Evolutionary conservation across 1,140 invertebrate species (phyloP), one percentile per base, ranked within the genome.

Genomic region (Mya arenaria): DNA sequence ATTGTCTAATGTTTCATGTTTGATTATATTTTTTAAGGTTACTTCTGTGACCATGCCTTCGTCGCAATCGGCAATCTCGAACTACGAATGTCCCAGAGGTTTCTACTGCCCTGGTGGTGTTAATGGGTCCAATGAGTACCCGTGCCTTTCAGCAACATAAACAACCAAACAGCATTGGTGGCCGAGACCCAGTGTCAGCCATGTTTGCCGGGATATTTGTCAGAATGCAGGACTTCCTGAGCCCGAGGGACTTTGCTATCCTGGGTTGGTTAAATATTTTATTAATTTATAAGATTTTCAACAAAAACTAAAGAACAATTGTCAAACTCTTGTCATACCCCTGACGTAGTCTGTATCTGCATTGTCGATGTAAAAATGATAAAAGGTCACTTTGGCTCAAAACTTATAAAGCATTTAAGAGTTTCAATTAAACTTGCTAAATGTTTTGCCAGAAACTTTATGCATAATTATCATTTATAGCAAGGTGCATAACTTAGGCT

Each of bases 11-110:
- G n/a, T n/a, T n/a, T n/a, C n/a, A n/a, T n/a, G n/a, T n/a, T n/a
- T n/a, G n/a, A n/a, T n/a, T n/a, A n/a, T n/a, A n/a, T n/a, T 30
- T n/a, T 80, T 82, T 10, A 34, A 92, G 91, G 90, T 25, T 92
- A 90, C 66, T 92, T 85, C 77, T 92, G 91, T 90, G 90, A 92
- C 85, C 90, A 90, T 78, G 41, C 69, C n/a, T 84, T 56, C 39
- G 39, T 87, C 4, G 62, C 73, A 39, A 87, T 91, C 1, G 86
- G 87, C 15, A 87, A 88, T 65, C 28, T 79, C 83, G 1, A 83
- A 85, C 73, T 86, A 84, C 63, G 85, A 80, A 34, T 91, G 90
- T 82, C 90, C 89, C 0, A 65, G 25, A 13, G 91, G 91, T 10
- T 87, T 89, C 75, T 92, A 91, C 78, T 92, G 90, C 74, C 91